phyloP scores from a whole-genome alignment of 35 echinoderm and acorn worm genomes.

The Anneissia japonica region DNA sequence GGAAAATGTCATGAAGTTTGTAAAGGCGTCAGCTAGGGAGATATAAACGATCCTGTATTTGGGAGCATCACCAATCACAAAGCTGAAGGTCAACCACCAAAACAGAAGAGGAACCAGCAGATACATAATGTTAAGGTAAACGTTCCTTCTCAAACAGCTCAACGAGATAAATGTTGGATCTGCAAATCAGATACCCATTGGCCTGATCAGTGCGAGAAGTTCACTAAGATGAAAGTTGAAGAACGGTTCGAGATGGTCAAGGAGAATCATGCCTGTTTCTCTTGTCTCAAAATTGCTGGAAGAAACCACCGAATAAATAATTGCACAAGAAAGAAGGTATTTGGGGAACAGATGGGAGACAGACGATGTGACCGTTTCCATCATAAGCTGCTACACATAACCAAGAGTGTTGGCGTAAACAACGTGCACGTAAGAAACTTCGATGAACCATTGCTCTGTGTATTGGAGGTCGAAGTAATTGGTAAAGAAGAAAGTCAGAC shows the following conservation, averaged over 20 bases:
- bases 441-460: slow-evolving; percentile 21
- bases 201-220: slow-evolving; percentile 31
- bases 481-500: neutral
- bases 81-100: neutral
- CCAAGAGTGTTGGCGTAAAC: neutral
- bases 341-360: slow-evolving; percentile 7
- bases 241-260: slow-evolving; percentile 7
- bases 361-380: slow-evolving; percentile 5
- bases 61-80: neutral
- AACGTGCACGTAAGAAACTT: neutral
- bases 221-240: neutral
- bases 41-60: slow-evolving; percentile 21
- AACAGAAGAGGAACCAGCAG: neutral
- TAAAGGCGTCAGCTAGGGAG: slow-evolving; percentile 1
- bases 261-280: slow-evolving; percentile 28
- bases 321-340: slow-evolving; percentile 22
- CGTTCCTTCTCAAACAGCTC: neutral
- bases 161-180: slow-evolving; percentile 9
- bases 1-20: slow-evolving; percentile 15
- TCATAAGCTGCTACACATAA: slow-evolving; percentile 17
- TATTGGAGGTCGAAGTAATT: slow-evolving; percentile 22
- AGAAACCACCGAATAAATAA: slow-evolving; percentile 22
- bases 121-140: neutral
- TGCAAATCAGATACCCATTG: slow-evolving; percentile 28
- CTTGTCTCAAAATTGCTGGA: slow-evolving; percentile 33